Base-by-base conservation (phyloP, 2,113 vertebrate genomes). In the Nesoenas mayeri region DNA sequence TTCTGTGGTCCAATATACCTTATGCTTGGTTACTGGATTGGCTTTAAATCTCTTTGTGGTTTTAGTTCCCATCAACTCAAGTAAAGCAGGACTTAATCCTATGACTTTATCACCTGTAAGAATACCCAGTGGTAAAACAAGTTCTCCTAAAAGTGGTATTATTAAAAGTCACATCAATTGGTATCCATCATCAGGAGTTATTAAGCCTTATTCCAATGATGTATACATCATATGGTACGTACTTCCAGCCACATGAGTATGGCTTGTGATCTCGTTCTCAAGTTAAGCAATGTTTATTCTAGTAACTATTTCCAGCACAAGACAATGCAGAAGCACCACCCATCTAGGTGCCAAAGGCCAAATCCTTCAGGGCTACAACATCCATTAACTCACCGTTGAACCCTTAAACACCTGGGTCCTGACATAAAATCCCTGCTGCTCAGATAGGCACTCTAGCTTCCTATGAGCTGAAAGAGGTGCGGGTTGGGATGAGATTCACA, bases 151-250 rank as follows among this genome's bases (percentile, higher is more conserved):
- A 79, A 77, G 42, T 4, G 15, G 31, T 64, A 12, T 57, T 73
- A 48, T 73, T 72, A 78, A 78, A 85, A 88, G 79, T 12, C 1
- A 1, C 48, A 48, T 58, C 51, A 78, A 11, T n/a, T 51, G n/a
- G 14, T 57, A 38, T 53, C 26, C 16, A 21, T 31, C 57, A 28
- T 31, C 9, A n/a, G 34, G 38, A 70, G 25, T 70, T 77, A 64
- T 15, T 50, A 62, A 69, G 11, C 34, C 36, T 60, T 58, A 56
- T 51, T 85, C 66, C 62, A 74, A 34, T 17, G n/a, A 19, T 1
- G 1, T 48, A 53, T 11, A 47, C 62, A 73, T 8, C 1, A 0
- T 28, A 77, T 3, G 14, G 42, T 54, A 36, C 1, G 1, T 53
- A 36, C n/a, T 84, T 80, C 28, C 74, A 88, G 53, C 24, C n/a